phyloP scores from a whole-genome alignment of 2,797 vertebrate genomes.

The Leuciscus waleckii region DNA sequence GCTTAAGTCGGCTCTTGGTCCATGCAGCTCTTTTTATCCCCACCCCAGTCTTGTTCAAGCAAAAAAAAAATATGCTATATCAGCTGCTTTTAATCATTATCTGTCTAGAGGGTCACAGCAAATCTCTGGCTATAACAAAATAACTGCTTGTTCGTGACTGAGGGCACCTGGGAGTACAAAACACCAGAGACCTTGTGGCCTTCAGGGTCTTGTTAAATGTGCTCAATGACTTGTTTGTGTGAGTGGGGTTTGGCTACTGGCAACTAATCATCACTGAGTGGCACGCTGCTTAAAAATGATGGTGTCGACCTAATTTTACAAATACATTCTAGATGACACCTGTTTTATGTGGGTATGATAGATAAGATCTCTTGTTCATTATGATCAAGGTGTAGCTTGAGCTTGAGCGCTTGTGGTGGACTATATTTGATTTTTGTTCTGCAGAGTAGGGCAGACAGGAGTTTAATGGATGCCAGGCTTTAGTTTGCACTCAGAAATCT shows the following conservation, averaged over 20 bases:
- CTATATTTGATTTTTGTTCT: conserved; percentile 18
- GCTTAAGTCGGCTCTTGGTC: conserved; percentile 46
- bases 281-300: not conserved
- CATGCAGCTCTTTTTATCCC: conserved; percentile 39
- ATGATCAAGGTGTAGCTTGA: not conserved
- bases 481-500: conserved; percentile 66
- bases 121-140: conserved; percentile 35
- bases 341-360: not conserved
- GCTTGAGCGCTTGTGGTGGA: not conserved
- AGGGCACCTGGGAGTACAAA: conserved; percentile 25
- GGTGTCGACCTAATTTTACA: not conserved
- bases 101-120: conserved; percentile 11
- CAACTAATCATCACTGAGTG: not conserved
- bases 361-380: not conserved
- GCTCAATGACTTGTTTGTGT: conserved; percentile 29
- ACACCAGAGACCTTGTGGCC: conserved; percentile 3
- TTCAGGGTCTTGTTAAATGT: conserved; percentile 46
- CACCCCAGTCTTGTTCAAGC: conserved; percentile 40
- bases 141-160: conserved; percentile 52
- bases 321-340: not conserved
- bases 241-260: conserved; percentile 8
- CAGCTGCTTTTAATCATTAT: conserved; percentile 34
- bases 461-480: conserved; percentile 64
- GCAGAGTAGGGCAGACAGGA: conserved; percentile 44
- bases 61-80: conserved; percentile 51